A percentile compares a stretch with the other conserved stretches of the same genome.
These are phyloP conservation scores for Poeciliopsis infans DNA, from an alignment of 2,797 vertebrate genomes.

Conservation along the genomic window DNA sequence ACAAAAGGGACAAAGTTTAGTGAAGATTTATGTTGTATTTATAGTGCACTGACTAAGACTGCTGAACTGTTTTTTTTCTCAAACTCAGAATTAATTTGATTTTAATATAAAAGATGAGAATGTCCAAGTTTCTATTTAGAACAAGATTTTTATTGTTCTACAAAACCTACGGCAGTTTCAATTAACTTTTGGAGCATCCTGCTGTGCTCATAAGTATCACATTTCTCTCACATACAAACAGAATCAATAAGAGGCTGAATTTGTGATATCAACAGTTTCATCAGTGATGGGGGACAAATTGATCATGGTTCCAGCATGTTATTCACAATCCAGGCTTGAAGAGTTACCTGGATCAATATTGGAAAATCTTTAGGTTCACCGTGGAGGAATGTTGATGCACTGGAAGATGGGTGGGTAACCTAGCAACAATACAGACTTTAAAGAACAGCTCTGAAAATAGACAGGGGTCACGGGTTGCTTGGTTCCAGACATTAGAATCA, in stretches of 20 bases:
- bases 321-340: constrained; percentile 2
- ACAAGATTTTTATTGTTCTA: background rate
- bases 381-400: background rate
- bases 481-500: constrained; percentile 10
- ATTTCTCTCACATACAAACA: background rate
- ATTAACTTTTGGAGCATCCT: background rate
- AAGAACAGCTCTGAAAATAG: background rate
- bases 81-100: background rate
- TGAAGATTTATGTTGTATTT: background rate
- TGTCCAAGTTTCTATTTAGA: background rate
- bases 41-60: background rate
- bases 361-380: constrained; percentile 3
- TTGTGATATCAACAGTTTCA: background rate
- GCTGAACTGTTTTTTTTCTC: background rate
- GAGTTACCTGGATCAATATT: constrained; percentile 4
- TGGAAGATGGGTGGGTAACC: background rate
- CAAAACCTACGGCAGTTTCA: background rate
- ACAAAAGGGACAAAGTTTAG: background rate
- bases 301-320: background rate
- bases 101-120: background rate
- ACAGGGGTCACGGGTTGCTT: background rate
- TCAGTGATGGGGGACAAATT: constrained; percentile 6
- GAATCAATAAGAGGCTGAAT: constrained; percentile 1
- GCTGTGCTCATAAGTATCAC: background rate
- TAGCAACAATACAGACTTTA: constrained; percentile 2